Conservation (phyloP, 2,888 invertebrate species). For the Esperia sulphurella region DNA sequence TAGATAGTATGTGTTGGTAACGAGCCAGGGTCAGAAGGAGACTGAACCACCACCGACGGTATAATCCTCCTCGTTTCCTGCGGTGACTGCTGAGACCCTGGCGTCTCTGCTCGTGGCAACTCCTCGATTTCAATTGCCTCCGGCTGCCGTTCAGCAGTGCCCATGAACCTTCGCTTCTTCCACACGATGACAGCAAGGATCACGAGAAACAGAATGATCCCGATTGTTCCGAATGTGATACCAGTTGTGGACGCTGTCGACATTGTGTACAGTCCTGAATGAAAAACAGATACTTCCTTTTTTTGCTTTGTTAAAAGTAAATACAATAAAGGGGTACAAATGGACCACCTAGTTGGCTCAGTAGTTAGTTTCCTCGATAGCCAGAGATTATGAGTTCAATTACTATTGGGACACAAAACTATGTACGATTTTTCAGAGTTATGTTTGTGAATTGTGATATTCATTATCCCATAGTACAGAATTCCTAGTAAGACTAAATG, state of each 20-base stretch:
- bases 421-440: too few species aligned
- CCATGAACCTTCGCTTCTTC: constrained; percentile 49
- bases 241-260: constrained; percentile 63
- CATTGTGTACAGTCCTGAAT: constrained; percentile 56
- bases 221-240: constrained; percentile 50
- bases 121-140: constrained; percentile 45
- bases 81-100: constrained; percentile 18
- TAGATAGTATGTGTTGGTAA: constrained; percentile 16
- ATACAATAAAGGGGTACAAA: too few species aligned
- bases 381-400: too few species aligned
- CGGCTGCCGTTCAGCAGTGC: constrained; percentile 24
- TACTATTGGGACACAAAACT: too few species aligned
- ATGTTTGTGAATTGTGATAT: too few species aligned
- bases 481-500: too few species aligned
- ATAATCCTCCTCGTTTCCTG: constrained; percentile 11
- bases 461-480: too few species aligned
- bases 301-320: too few species aligned
- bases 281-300: too few species aligned
- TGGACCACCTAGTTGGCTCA: too few species aligned
- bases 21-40: constrained; percentile 43
- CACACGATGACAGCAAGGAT: constrained; percentile 48
- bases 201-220: constrained; percentile 33
- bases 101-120: constrained; percentile 10
- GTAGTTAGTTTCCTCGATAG: too few species aligned
- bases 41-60: constrained; percentile 41